Evolutionary conservation across 92 coral and sea anemone genomes (phyloP).

Genomic region (Epizoanthus illoricatus): DNA sequence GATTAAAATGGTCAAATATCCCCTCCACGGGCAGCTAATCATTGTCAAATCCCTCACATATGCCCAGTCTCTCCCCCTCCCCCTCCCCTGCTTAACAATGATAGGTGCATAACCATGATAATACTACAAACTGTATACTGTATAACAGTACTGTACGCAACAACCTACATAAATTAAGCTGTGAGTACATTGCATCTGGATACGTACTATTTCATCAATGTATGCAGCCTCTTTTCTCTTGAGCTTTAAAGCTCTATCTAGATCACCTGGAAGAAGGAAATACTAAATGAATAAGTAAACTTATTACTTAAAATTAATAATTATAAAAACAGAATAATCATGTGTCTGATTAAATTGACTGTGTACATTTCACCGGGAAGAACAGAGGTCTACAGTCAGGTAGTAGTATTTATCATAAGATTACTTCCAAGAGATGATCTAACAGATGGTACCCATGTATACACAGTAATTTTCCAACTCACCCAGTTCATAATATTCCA

Average conservation of each 20-base stretch:
- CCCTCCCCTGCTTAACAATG: too few species aligned
- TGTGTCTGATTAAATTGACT: background rate
- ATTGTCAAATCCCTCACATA: too few species aligned
- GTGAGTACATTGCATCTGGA: background rate
- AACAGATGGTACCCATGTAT: too few species aligned
- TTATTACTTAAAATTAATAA: background rate
- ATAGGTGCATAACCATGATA: too few species aligned
- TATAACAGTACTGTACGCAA: background rate
- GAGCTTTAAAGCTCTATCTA: slow-evolving; percentile 83
- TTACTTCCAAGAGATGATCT: too few species aligned
- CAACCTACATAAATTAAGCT: background rate
- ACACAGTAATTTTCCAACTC: slow-evolving; percentile 25
- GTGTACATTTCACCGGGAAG: background rate
- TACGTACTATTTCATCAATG: slow-evolving; percentile 85
- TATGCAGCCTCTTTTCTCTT: slow-evolving; percentile 73
- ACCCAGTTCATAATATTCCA: slow-evolving; percentile 96
- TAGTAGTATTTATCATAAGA: too few species aligned
- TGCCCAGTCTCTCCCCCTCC: too few species aligned
- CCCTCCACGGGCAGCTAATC: too few species aligned
- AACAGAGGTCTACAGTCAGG: background rate
- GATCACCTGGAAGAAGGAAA: slow-evolving; percentile 66
- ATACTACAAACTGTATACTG: too few species aligned
- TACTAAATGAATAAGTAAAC: background rate
- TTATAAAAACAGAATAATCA: background rate
- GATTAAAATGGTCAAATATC: too few species aligned